Conservation (phyloP, 2,888 invertebrate genomes). For the Eulithis testata region DNA sequence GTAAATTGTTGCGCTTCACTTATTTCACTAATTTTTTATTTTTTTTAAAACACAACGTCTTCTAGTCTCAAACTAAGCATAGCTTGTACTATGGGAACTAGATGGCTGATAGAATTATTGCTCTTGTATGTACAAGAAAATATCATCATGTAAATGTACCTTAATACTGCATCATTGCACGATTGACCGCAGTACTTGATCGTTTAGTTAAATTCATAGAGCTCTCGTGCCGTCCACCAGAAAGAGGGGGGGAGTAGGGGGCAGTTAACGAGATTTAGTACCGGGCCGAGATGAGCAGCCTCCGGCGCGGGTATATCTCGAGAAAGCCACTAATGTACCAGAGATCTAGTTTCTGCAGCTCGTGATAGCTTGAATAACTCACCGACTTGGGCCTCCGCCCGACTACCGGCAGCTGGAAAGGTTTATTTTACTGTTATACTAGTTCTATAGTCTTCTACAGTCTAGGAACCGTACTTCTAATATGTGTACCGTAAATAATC, state of each 20-base stretch:
- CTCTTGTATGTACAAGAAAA: too few species aligned
- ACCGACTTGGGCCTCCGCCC: background rate
- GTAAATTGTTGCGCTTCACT: too few species aligned
- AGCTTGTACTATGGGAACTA: too few species aligned
- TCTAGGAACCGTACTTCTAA: too few species aligned
- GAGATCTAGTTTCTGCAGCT: slow-evolving; percentile 12
- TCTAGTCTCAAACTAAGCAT: too few species aligned
- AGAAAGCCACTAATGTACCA: slow-evolving; percentile 28
- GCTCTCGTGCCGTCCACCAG: slow-evolving; percentile 12
- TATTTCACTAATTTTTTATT: too few species aligned
- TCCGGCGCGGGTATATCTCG: slow-evolving; percentile 25
- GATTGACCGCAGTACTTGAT: slow-evolving; percentile 22
- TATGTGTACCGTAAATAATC: too few species aligned
- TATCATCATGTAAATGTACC: too few species aligned
- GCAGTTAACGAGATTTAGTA: slow-evolving; percentile 33
- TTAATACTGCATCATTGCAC: slow-evolving; percentile 1
- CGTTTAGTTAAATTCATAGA: slow-evolving; percentile 31
- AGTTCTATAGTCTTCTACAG: background rate
- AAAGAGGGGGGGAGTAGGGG: slow-evolving; percentile 1
- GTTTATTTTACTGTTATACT: background rate
- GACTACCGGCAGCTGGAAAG: background rate
- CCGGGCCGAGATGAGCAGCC: slow-evolving; percentile 16
- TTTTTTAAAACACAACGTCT: too few species aligned
- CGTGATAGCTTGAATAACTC: slow-evolving; percentile 14
- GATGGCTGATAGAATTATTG: too few species aligned